Percentiles rank a stretch among this genome's conserved stretches.
Evolutionary conservation across 1,140 invertebrate species (phyloP).

Genomic region (Bactericera cockerelli): DNA sequence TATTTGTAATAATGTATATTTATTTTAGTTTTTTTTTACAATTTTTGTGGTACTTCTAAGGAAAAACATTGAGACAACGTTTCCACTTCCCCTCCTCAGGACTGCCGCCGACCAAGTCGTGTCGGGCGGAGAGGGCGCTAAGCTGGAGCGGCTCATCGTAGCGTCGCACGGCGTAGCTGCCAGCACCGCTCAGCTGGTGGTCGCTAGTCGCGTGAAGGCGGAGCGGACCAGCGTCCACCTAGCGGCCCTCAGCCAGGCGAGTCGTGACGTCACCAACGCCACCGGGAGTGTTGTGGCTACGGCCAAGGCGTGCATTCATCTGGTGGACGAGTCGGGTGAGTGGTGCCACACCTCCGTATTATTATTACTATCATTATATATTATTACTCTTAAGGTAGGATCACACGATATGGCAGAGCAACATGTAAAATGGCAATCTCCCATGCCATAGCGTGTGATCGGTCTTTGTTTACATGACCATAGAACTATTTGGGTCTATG

Average conservation of each 20-base stretch:
- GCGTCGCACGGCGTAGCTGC: constrained; percentile 95
- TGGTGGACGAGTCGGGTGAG: constrained; percentile 68
- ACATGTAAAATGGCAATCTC: constrained; percentile 4
- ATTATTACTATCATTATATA: constrained; percentile 9
- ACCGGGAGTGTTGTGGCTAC: constrained; percentile 87
- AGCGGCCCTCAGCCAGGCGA: constrained; percentile 60
- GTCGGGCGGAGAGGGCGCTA: constrained; percentile 48
- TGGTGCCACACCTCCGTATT: constrained; percentile 18
- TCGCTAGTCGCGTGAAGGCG: constrained; percentile 85
- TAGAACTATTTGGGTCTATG: too few species aligned
- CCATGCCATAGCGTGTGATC: too few species aligned
- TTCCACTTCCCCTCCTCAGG: constrained; percentile 42
- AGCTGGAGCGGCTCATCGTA: constrained; percentile 86
- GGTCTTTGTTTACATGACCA: too few species aligned
- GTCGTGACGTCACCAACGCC: constrained; percentile 70
- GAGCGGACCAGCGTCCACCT: constrained; percentile 65
- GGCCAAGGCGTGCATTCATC: constrained; percentile 69
- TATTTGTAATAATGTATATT: too few species aligned
- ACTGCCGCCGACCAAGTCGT: constrained; percentile 88
- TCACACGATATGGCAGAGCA: too few species aligned
- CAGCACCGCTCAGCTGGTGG: constrained; percentile 90
- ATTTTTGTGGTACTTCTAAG: too few species aligned
- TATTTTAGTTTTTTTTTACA: too few species aligned
- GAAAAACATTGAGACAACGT: too few species aligned
- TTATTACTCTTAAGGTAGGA: too few species aligned